Conservation (phyloP, 2,888 invertebrate genomes). For the Chrysolina oricalcia region DNA sequence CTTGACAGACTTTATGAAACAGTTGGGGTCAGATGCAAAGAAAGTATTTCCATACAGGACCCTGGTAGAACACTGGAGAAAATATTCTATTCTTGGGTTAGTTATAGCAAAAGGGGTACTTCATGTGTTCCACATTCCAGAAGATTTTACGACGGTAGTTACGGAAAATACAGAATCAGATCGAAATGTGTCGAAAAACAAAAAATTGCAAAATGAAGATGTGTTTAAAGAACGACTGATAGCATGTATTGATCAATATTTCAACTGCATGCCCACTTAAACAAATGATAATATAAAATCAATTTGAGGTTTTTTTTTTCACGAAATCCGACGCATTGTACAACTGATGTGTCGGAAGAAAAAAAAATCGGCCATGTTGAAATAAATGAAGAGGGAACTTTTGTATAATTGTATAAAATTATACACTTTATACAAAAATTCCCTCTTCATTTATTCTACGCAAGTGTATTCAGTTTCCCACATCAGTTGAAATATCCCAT, state of each 20-base stretch:
- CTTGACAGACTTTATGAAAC: slow-evolving; percentile 3
- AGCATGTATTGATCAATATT: slow-evolving; percentile 32
- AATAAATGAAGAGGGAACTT: too few relatives aligned
- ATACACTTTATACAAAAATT: too few relatives aligned
- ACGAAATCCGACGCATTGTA: too few relatives aligned
- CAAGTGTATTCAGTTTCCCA: too few relatives aligned
- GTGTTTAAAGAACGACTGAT: slow-evolving; percentile 26
- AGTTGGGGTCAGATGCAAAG: slow-evolving; percentile 34
- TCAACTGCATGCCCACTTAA: neutral
- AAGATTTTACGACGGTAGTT: slow-evolving; percentile 20
- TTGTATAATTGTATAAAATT: too few relatives aligned
- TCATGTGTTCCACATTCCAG: neutral
- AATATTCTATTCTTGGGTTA: slow-evolving; percentile 34
- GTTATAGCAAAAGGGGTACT: neutral
- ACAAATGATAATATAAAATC: too few relatives aligned
- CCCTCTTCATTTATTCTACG: too few relatives aligned
- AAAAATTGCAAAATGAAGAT: slow-evolving; percentile 9
- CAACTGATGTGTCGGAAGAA: too few relatives aligned
- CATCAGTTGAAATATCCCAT: too few relatives aligned
- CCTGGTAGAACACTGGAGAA: slow-evolving; percentile 36
- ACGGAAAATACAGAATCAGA: neutral
- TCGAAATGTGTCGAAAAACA: neutral
- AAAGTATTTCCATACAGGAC: slow-evolving; percentile 19
- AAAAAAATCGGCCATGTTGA: too few relatives aligned
- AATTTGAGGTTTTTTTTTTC: too few relatives aligned